Evolutionary conservation across 2,888 invertebrate genomes (phyloP).

Genomic region (Disparrhopalites patrizii): DNA sequence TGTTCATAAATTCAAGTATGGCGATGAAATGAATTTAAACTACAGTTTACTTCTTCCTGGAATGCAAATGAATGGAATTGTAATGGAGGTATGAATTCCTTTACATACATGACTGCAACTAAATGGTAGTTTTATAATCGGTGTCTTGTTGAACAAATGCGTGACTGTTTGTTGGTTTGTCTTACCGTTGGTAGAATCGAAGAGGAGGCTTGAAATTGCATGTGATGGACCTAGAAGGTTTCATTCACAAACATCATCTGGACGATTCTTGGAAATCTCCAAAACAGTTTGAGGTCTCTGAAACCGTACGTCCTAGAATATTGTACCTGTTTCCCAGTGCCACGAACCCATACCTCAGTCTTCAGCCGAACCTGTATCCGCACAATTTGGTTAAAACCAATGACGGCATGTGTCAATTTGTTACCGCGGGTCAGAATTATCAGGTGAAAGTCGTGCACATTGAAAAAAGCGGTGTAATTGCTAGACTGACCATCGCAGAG

Average conservation of each 20-base stretch:
- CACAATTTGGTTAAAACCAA: not conserved
- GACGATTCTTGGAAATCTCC: constrained; percentile 50
- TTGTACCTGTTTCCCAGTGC: constrained; percentile 36
- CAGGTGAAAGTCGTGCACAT: constrained; percentile 23
- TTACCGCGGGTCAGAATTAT: constrained; percentile 19
- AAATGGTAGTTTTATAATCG: no score
- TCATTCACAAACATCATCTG: constrained; percentile 49
- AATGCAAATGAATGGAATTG: constrained; percentile 37
- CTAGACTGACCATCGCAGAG: constrained; percentile 25
- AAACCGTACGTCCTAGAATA: constrained; percentile 27
- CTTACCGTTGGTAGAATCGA: no score
- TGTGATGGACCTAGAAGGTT: constrained; percentile 52
- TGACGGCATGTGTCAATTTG: not conserved
- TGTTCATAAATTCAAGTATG: constrained; percentile 22
- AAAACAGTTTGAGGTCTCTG: constrained; percentile 22
- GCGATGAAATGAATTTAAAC: constrained; percentile 25
- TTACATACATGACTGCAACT: no score
- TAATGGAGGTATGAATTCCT: constrained; percentile 34
- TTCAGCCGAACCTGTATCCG: constrained; percentile 20
- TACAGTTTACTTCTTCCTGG: constrained; percentile 38
- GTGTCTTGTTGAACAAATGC: no score
- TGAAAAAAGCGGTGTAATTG: constrained; percentile 35
- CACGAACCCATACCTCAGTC: constrained; percentile 35
- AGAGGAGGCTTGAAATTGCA: constrained; percentile 41
- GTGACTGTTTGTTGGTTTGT: no score